Evolutionary conservation across 2,888 invertebrate species (phyloP), one percentile per base, ranked within the genome.

Genomic region (Hydropsyche betteni): DNA sequence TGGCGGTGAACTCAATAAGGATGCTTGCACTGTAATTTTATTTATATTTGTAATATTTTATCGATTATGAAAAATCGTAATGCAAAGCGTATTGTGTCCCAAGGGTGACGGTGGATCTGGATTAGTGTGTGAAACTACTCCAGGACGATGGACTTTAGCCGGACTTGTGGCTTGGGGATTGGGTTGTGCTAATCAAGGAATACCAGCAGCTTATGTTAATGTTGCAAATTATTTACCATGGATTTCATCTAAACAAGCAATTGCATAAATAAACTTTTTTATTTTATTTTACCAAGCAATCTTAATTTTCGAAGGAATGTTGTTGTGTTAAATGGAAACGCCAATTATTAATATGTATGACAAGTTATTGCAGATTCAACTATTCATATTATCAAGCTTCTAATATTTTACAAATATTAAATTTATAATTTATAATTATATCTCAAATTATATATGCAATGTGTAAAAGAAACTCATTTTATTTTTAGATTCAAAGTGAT

Each of bases 81-180:
- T 38, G 7, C n/a, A 12, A 14, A 44, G 5, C 38, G 12, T 14
- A 52, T 78, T 44, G 44, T 44, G 10, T 44, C 10, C 50, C 82
- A 92, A n/a, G 92, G 92, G 93, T 78, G 93, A 93, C 80, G 93
- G 93, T 5, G 93, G 93, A 5, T 90, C 92, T 0, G 92, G 92
- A 0, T 83, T 93, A 77, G 90, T 92, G 34, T 93, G 93, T 81
- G 85, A 86, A 80, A 79, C 80, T 2, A 84, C 85, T 68, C 85
- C 84, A 75, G 89, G 89, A 0, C 86, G 86, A 74, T 91, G 89
- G 87, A 86, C 87, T 74, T 86, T 92, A 0, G 90, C 89, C 6
- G 93, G 93, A 0, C 83, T 93, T 78, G 93, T 93, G 12, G 84
- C 91, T 34, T 93, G 93, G 93, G 93, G 93, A 0, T 90, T 93